Base-by-base conservation (phyloP, 2,888 invertebrate species). In the Lasioglossum vierecki region DNA sequence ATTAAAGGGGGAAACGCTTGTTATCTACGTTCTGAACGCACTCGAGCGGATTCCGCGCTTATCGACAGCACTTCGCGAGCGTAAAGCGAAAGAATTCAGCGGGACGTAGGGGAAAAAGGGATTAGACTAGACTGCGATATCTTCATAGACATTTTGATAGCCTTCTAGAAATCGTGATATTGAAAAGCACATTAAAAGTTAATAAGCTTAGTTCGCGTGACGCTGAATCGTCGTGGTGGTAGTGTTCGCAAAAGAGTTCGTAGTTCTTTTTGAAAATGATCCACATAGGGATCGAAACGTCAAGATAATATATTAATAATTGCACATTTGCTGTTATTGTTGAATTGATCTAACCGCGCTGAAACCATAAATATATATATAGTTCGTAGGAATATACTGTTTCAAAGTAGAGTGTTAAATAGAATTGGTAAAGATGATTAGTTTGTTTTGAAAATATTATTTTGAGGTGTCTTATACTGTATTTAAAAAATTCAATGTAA, bases 11-110 rank as follows among this genome's bases (percentile, higher is more conserved):
- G 9, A 9, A 22, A 68, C n/a, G 76, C 79, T 80, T 82, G 71
- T 82, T 81, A 80, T 76, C 76, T 80, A 79, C 82, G 84, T 73
- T 75, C 39, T 26, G 60, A 44, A 30, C 57, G 41, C 73, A 46
- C 46, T 30, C 39, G 41, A 74, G 35, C 41, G 30, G 18, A n/a
- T 49, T n/a, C 9, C 44, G n/a, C 39, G 79, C 18, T 70, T 80
- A 70, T 71, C 74, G 60, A 4, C 11, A 44, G 1, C 60, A 8
- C 57, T 60, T 26, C n/a, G 53, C 1, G 41, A 8, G 8, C 60
- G 5, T 5, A 13, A 26, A 26, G 13, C 60, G 18, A 53, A 53
- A 53, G 22, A 53, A 53, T 53, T 53, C 8, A 8, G 0, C 46
- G 46, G 5, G 18, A 5, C 8, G 6, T 22, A 53, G 22, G 49